Evolutionary conservation across 2,113 vertebrate genomes (phyloP), one percentile per base, ranked within the genome.

Genomic region (Hypomesus transpacificus): DNA sequence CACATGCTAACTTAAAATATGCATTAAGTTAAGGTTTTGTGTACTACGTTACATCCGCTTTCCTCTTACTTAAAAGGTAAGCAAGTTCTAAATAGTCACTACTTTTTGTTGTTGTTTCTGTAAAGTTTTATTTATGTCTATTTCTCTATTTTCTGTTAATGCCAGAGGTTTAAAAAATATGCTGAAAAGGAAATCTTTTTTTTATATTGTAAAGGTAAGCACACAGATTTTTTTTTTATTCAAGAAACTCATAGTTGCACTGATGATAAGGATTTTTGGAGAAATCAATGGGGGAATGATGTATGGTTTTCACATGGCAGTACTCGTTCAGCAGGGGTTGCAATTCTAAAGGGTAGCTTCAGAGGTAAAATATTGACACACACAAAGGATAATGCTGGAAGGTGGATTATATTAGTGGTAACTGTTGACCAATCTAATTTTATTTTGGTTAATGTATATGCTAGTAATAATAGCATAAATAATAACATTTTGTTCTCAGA

Each of bases 371-470:
- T 67, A 1, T 0, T 67, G 3, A 46, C 51, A 4, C 21, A 20
- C 26, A 13, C 16, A 1, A 46, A 18, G 5, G 18, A 52, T 53
- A 14, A 21, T 18, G 21, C 46, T 14, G 20, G 66, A 1, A 53
- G 66, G 26, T 67, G 66, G 50, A 53, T 67, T 2, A 67, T 67
- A 13, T 53, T 67, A 22, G 46, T 67, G 5, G n/a, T 67, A 22
- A 51, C 51, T 53, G 6, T 67, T 8, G n/a, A 53, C 9, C 5
- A 46, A 22, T 9, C 9, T 17, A 3, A n/a, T 17, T 67, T 53
- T 24, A 67, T 67, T 67, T 53, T 67, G n/a, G 21, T 46, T 18
- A 67, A 67, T 67, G 53, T 53, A 16, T 67, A 67, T 53, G 66
- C 46, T 20, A 22, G 7, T 14, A 66, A 66, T 51, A 51, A 21